Conservation (phyloP, 2,888 invertebrate genomes). For the Sepiola atlantica region DNA sequence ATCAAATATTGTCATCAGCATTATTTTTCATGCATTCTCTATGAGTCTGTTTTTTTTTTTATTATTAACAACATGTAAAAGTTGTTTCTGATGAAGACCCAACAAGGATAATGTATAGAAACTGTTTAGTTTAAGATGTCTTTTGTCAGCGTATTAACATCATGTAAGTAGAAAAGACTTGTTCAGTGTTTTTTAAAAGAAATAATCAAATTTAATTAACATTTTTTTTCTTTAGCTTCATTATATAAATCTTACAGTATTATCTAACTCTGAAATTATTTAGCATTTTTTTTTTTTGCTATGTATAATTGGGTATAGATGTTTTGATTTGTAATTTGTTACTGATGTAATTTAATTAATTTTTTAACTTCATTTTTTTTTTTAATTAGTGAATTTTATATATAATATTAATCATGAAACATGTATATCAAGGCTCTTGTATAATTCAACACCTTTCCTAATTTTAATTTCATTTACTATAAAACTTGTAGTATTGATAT, state of each 20-base stretch:
- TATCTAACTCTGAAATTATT: background rate
- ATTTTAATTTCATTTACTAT: background rate
- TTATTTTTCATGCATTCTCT: background rate
- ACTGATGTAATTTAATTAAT: background rate
- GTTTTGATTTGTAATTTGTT: background rate
- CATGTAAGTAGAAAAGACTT: background rate
- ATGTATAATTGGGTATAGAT: background rate
- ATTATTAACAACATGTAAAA: background rate
- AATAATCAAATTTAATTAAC: background rate
- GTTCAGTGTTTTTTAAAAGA: background rate
- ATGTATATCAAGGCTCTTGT: background rate
- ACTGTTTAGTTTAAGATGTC: background rate
- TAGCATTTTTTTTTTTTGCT: background rate
- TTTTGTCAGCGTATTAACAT: background rate
- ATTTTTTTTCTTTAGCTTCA: background rate
- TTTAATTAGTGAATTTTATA: background rate
- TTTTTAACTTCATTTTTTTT: background rate
- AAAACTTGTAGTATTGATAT: background rate
- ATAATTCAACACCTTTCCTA: background rate
- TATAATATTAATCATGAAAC: background rate
- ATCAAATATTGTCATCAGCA: background rate
- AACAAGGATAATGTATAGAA: slow-evolving; percentile 1
- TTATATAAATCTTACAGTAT: background rate
- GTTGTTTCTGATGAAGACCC: background rate
- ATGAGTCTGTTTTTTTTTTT: background rate